phyloP scores from a whole-genome alignment of 2,888 invertebrate genomes.

The Agriopis marginaria region DNA sequence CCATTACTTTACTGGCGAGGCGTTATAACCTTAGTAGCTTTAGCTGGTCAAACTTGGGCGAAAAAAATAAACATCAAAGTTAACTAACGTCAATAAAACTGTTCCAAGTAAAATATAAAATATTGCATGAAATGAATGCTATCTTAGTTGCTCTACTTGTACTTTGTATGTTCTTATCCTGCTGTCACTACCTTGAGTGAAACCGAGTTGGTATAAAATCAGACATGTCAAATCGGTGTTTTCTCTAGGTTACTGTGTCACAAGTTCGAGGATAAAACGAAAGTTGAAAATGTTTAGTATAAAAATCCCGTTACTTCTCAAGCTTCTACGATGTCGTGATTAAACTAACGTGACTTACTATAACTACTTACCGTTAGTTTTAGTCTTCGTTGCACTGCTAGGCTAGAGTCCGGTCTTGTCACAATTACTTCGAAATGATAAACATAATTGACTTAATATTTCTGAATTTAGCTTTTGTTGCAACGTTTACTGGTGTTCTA shows the following conservation, averaged over 20 bases:
- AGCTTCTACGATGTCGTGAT: slow-evolving; percentile 42
- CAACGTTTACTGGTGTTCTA: slow-evolving; percentile 86
- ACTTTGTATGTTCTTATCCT: background rate
- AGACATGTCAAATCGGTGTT: background rate
- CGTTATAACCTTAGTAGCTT: no score
- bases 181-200: background rate
- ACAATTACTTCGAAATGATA: slow-evolving; percentile 47
- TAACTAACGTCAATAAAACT: background rate
- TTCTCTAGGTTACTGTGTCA: slow-evolving; percentile 24
- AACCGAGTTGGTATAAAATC: no score
- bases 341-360: slow-evolving; percentile 10
- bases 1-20: no score
- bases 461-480: slow-evolving; percentile 71
- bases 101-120: background rate
- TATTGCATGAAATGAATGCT: background rate
- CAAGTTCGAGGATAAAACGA: slow-evolving; percentile 29
- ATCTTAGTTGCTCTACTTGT: background rate
- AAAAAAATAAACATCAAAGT: background rate
- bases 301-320: slow-evolving; percentile 51
- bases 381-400: slow-evolving; percentile 25
- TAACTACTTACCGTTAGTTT: slow-evolving; percentile 10
- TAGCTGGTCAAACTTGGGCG: no score
- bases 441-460: slow-evolving; percentile 80
- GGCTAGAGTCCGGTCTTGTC: background rate
- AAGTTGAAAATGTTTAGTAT: slow-evolving; percentile 39